Conservation (phyloP, 2,888 invertebrate species). For the Dryobota labecula region DNA sequence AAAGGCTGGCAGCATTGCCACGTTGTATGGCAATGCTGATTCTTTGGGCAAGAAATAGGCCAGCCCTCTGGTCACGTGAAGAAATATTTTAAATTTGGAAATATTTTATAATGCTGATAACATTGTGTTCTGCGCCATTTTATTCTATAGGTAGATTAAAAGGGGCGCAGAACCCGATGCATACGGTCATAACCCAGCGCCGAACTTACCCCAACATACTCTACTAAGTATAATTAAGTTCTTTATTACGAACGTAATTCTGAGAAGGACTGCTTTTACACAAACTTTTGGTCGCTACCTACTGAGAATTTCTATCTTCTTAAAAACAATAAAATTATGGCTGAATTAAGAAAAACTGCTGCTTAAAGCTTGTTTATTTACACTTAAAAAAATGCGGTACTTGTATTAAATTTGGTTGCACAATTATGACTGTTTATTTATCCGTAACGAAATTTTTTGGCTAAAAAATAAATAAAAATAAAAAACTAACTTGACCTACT, state of each 20-base stretch:
- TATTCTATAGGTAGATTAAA: too few relatives aligned
- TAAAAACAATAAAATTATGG: not conserved
- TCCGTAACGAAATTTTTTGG: not conserved
- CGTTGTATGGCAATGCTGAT: too few relatives aligned
- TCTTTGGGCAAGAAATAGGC: too few relatives aligned
- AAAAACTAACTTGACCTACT: conserved; percentile 11
- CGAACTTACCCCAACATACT: not conserved
- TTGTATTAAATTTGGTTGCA: not conserved
- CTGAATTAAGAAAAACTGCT: not conserved
- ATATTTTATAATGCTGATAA: too few relatives aligned
- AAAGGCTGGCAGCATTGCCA: too few relatives aligned
- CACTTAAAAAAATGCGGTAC: not conserved
- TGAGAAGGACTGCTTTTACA: not conserved
- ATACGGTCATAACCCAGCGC: not conserved
- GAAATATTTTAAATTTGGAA: too few relatives aligned
- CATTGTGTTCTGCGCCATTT: too few relatives aligned
- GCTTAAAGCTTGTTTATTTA: not conserved
- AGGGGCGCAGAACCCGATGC: too few relatives aligned
- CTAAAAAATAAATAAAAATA: not conserved
- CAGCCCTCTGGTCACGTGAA: too few relatives aligned
- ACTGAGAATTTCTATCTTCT: not conserved
- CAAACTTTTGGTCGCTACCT: not conserved
- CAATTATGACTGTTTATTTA: not conserved
- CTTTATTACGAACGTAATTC: not conserved
- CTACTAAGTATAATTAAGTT: not conserved